Evolutionary conservation across 2,113 vertebrate genomes (phyloP).

Genomic region (Cyanoliseus patagonus): DNA sequence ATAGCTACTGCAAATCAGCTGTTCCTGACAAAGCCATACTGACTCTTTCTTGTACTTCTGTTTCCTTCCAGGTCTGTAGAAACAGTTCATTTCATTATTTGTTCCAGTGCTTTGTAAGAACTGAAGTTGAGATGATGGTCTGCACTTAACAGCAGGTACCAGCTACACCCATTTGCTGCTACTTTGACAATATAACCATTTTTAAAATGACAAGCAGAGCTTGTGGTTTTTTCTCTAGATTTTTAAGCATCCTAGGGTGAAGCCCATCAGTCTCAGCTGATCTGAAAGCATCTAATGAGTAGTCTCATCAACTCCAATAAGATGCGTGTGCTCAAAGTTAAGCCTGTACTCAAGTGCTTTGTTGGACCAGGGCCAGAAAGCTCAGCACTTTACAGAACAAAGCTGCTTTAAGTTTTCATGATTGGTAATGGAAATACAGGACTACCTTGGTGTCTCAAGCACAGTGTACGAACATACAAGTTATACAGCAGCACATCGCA

Average conservation of each 20-base stretch:
- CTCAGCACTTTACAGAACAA: not conserved
- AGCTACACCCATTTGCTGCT: not conserved
- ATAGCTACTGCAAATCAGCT: not conserved
- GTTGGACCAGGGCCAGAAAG: conserved; percentile 35
- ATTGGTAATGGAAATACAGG: not conserved
- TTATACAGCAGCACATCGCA: not conserved
- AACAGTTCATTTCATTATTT: not conserved
- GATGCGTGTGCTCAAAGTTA: conserved; percentile 42
- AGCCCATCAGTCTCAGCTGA: conserved; percentile 26
- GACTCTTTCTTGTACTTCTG: not conserved
- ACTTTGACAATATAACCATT: not conserved
- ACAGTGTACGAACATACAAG: not conserved
- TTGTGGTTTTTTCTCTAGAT: not conserved
- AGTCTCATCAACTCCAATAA: conserved; percentile 33
- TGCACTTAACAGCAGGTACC: not conserved
- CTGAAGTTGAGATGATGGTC: not conserved
- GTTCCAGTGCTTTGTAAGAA: not conserved
- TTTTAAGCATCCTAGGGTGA: conserved; percentile 27
- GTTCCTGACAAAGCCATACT: not conserved
- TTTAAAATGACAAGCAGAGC: not conserved
- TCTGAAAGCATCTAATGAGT: conserved; percentile 46
- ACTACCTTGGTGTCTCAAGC: not conserved
- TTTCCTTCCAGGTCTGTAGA: not conserved
- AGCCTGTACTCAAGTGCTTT: conserved; percentile 47
- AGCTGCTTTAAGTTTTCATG: conserved; percentile 3